phyloP scores from a whole-genome alignment of 2,113 vertebrate species.

The Campylomormyrus tamandua region DNA sequence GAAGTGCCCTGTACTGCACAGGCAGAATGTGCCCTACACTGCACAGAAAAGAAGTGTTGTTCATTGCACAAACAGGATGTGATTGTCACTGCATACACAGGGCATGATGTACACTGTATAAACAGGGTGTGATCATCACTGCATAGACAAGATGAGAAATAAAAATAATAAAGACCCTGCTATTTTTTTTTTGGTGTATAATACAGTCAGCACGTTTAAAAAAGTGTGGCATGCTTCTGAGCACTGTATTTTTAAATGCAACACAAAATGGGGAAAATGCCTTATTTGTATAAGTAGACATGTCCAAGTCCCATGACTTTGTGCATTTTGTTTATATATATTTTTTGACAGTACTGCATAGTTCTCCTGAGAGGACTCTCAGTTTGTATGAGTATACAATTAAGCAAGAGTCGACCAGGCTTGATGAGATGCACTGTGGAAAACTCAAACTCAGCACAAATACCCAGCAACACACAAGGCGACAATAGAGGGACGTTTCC shows the following conservation, averaged over 20 bases:
- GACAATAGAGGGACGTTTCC: neutral
- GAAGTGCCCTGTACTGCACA: neutral
- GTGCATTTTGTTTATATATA: neutral
- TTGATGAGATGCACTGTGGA: constrained; percentile 17
- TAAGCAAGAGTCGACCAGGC: constrained; percentile 14
- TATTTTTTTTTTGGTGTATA: neutral
- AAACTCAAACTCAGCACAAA: constrained; percentile 18
- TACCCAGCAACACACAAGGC: constrained; percentile 22
- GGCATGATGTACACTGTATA: neutral
- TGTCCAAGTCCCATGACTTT: neutral
- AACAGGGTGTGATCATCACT: neutral
- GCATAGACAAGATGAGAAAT: neutral
- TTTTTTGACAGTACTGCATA: neutral
- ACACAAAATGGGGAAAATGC: neutral
- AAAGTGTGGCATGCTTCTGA: neutral
- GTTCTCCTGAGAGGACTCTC: neutral
- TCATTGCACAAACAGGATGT: neutral
- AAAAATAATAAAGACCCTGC: neutral
- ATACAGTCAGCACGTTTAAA: neutral
- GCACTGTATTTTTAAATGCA: neutral
- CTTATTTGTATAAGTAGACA: neutral
- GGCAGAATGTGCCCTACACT: neutral
- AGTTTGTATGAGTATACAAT: constrained; percentile 24
- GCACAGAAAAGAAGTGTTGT: neutral
- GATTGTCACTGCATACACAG: neutral